Evolutionary conservation across 2,888 invertebrate species (phyloP).

Genomic region (Drosophila prostipennis): DNA sequence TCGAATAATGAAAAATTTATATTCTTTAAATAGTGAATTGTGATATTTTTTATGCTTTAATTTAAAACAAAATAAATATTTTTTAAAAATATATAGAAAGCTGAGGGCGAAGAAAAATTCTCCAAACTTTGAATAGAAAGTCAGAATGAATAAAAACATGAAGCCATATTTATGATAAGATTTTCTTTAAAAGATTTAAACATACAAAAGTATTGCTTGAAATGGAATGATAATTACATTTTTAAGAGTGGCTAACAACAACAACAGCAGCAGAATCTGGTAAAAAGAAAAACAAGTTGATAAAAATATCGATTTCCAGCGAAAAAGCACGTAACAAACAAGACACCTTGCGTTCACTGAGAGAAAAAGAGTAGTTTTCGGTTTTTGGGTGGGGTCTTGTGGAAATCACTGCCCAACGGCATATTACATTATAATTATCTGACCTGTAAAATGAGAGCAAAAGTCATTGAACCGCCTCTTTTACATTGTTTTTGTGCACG

Average conservation of each 20-base stretch:
- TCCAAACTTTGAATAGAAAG: no score
- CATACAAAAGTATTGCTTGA: no score
- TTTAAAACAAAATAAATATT: background rate
- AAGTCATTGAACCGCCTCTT: conserved; percentile 26
- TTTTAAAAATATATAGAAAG: no score
- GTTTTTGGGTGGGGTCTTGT: background rate
- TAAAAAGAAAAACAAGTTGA: conserved; percentile 38
- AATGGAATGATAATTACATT: background rate
- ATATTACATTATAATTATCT: conserved; percentile 11
- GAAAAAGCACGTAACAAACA: conserved; percentile 18
- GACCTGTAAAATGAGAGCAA: conserved; percentile 26
- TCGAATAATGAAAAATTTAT: no score
- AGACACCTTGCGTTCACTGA: conserved; percentile 15
- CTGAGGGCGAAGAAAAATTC: no score
- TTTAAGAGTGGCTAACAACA: background rate
- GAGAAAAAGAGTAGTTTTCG: conserved; percentile 6
- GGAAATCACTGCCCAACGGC: background rate
- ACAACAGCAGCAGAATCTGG: conserved; percentile 21
- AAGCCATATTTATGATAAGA: no score
- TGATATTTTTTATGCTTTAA: background rate
- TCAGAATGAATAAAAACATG: no score
- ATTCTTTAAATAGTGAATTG: no score
- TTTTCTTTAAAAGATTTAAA: no score
- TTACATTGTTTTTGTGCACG: conserved; percentile 25
- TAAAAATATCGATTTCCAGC: conserved; percentile 35